Percentiles rank a stretch among this genome's conserved stretches.
Conservation (phyloP, 2,113 vertebrate species). For the Myotis lucifugus region DNA sequence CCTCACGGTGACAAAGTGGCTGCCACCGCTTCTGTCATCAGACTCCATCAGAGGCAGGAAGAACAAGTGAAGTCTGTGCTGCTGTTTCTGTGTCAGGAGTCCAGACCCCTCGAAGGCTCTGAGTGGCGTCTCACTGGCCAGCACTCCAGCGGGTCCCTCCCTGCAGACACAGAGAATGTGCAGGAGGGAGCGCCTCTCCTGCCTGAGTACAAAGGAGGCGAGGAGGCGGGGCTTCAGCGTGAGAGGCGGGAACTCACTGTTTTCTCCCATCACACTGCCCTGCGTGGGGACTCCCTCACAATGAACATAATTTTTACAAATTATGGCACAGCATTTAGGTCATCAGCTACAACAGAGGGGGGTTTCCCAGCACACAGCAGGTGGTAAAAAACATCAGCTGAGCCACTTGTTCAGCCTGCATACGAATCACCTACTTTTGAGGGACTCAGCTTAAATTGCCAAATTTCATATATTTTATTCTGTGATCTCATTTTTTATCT, state of each 20-base stretch:
- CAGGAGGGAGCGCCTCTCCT: neutral
- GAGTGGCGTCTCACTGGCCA: neutral
- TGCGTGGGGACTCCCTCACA: neutral
- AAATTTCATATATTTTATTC: conserved; percentile 2
- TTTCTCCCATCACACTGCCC: neutral
- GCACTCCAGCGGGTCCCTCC: neutral
- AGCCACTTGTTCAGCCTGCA: neutral
- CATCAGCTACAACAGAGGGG: neutral
- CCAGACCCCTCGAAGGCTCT: neutral
- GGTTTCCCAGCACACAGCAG: neutral
- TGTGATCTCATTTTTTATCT: conserved; percentile 53
- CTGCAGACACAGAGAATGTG: neutral
- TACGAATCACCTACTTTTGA: neutral
- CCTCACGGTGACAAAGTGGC: neutral
- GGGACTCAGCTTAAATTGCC: neutral
- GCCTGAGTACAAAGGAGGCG: no score
- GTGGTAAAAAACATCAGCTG: neutral
- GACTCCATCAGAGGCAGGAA: rapidly evolving
- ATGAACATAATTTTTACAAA: neutral
- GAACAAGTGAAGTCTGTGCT: neutral
- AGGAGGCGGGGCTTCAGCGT: no score
- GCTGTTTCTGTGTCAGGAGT: neutral
- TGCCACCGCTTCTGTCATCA: neutral
- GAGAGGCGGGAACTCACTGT: neutral
- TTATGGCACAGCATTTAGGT: neutral